Conservation (phyloP, 2,797 vertebrate genomes). For the Crenuchus spilurus region DNA sequence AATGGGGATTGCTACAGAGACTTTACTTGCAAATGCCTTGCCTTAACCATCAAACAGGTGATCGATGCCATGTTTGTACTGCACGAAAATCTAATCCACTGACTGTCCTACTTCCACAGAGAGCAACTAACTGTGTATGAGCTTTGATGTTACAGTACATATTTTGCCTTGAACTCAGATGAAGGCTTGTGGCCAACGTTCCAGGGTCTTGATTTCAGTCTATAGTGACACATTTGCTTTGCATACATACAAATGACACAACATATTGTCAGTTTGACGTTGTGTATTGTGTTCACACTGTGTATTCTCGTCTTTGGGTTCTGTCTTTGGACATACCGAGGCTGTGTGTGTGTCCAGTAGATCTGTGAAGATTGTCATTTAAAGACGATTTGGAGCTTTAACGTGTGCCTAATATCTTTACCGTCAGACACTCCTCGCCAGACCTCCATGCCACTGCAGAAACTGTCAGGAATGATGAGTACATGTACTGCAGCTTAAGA, state of each 20-base stretch:
- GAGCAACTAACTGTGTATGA: slow-evolving; percentile 6
- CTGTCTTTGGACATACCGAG: slow-evolving; percentile 8
- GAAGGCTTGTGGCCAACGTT: background rate
- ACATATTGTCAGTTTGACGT: slow-evolving; percentile 10
- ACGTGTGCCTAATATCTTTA: slow-evolving; percentile 2
- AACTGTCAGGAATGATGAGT: background rate
- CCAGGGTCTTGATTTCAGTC: background rate
- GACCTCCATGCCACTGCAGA: background rate
- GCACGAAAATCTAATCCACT: slow-evolving; percentile 8
- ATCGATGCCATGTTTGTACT: slow-evolving; percentile 26
- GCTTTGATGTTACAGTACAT: background rate
- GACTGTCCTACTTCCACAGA: slow-evolving; percentile 10
- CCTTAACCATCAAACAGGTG: slow-evolving; percentile 29
- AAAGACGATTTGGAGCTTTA: background rate
- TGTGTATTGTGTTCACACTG: slow-evolving; percentile 4
- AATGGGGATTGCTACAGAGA: background rate
- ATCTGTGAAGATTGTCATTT: slow-evolving; percentile 9
- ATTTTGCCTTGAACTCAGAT: slow-evolving; percentile 20
- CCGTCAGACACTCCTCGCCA: background rate
- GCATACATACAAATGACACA: background rate
- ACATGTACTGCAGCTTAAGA: background rate
- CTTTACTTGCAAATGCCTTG: slow-evolving; percentile 32
- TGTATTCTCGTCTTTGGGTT: background rate
- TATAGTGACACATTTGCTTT: slow-evolving; percentile 1
- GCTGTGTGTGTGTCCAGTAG: slow-evolving; percentile 1